Evolutionary conservation across 1,140 invertebrate species (phyloP), one percentile per base, ranked within the genome.

Genomic region (Aphelenchoides avenae): DNA sequence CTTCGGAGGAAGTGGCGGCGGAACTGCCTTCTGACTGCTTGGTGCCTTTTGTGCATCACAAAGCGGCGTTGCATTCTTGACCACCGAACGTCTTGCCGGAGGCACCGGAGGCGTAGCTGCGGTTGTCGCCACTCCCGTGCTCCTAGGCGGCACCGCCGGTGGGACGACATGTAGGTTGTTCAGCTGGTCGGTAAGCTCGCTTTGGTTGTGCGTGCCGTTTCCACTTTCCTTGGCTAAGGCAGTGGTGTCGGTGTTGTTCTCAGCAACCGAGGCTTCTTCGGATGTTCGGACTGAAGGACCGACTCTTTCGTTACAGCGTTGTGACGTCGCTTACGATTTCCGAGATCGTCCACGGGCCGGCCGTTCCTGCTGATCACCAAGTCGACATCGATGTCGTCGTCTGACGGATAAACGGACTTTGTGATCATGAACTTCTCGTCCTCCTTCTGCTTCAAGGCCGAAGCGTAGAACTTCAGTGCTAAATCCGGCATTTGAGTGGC

Each of bases 401-500:
- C 70, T 9, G 68, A 72, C 18, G 50, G 53, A 42, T 69, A 73
- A 1, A 75, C 69, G 15, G 61, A 70, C 49, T 76, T 74, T 9
- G 71, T 57, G n/a, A 64, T 68, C 64, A 76, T 74, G 46, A 75
- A 75, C 24, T 73, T 77, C 9, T 65, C 66, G 6, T 61, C 51
- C 20, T 75, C 56, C 11, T 68, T 66, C n/a, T 68, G 43, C 33
- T 75, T 71, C 31, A 75, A 49, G 6, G 63, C 49, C n/a, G 58
- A 51, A 9, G 74, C 71, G 39, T 77, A 75, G 47, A 74, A 77
- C 41, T 75, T 75, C 3, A 75, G 43, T 11, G 73, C 73, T n/a
- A n/a, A n/a, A n/a, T n/a, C n/a, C 37, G 64, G 65, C n/a, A n/a
- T n/a, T n/a, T n/a, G n/a, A n/a, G n/a, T n/a, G n/a, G n/a, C n/a